These are phyloP conservation scores for Parnassius orleans DNA, from an alignment of 2,888 invertebrate genomes.

Conservation along the genomic window DNA sequence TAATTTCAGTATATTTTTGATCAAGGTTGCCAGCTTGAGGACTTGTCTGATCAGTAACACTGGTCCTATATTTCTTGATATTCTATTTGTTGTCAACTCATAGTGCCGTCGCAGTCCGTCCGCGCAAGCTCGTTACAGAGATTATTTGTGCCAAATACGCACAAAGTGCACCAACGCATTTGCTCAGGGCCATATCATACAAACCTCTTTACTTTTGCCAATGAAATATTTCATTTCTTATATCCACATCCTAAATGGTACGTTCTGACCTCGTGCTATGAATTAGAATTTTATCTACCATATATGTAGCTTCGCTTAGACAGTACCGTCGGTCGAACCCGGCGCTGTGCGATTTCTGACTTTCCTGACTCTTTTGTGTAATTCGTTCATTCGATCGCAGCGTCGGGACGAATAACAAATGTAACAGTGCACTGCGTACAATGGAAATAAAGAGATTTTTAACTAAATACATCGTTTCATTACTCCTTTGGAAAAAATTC, in stretches of 20 bases:
- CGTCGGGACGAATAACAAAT: constrained; percentile 32
- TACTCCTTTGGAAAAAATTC: constrained; percentile 9
- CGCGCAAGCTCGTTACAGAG: constrained; percentile 35
- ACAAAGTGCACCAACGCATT: constrained; percentile 50
- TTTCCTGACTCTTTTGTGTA: background rate
- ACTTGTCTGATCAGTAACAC: no score
- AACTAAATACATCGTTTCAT: constrained; percentile 37
- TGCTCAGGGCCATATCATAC: constrained; percentile 44
- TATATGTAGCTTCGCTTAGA: constrained; percentile 17
- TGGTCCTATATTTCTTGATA: no score
- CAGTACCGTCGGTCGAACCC: constrained; percentile 2
- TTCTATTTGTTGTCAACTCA: constrained; percentile 18
- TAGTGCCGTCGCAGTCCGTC: constrained; percentile 1
- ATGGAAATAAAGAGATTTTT: constrained; percentile 69
- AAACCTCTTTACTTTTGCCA: constrained; percentile 12
- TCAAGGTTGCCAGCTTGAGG: no score
- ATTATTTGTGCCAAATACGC: constrained; percentile 67
- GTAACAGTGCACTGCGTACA: constrained; percentile 61
- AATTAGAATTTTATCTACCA: background rate
- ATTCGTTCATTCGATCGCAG: constrained; percentile 7
- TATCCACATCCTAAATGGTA: constrained; percentile 8
- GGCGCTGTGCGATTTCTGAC: constrained; percentile 2
- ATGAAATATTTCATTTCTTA: background rate
- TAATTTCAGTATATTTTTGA: no score
- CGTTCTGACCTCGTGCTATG: background rate